A percentile compares a stretch with the other conserved stretches of the same genome.
phyloP scores from a whole-genome alignment of 1,140 invertebrate genomes.

The Pachypeltis micranthus region DNA sequence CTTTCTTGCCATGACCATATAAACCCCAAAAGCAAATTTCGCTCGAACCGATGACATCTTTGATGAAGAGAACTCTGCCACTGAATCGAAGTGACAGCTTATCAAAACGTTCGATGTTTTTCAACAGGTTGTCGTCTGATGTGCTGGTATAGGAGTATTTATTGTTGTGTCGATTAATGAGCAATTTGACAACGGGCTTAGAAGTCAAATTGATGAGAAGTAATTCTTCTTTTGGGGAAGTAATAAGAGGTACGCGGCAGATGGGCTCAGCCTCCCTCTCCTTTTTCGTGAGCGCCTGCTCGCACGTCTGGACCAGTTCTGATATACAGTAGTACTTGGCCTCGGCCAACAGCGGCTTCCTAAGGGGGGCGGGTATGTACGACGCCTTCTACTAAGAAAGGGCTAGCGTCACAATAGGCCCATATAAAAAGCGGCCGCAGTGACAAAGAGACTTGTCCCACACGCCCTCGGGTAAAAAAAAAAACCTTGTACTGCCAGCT shows the following conservation, averaged over 20 bases:
- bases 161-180: constrained; percentile 97
- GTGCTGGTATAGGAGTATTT: constrained; percentile 98
- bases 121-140: constrained; percentile 95
- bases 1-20: constrained; percentile 88
- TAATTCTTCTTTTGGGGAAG: constrained; percentile 76
- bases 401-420: no score
- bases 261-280: constrained; percentile 71
- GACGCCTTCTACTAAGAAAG: no score
- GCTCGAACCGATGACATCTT: constrained; percentile 94
- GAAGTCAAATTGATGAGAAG: constrained; percentile 24
- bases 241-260: constrained; percentile 88
- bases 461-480: no score
- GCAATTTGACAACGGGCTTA: constrained; percentile 88
- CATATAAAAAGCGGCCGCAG: no score
- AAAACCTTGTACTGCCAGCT: no score
- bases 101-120: constrained; percentile 97
- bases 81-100: constrained; percentile 90
- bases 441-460: no score
- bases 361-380: no score
- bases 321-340: constrained; percentile 93
- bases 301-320: constrained; percentile 73
- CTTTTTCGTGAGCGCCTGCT: constrained; percentile 59
- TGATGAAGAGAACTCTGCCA: constrained; percentile 89
- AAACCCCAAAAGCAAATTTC: constrained; percentile 99
- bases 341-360: no score